phyloP scores from a whole-genome alignment of 1,140 invertebrate species.

The Pseudomyrmex dendroicus region DNA sequence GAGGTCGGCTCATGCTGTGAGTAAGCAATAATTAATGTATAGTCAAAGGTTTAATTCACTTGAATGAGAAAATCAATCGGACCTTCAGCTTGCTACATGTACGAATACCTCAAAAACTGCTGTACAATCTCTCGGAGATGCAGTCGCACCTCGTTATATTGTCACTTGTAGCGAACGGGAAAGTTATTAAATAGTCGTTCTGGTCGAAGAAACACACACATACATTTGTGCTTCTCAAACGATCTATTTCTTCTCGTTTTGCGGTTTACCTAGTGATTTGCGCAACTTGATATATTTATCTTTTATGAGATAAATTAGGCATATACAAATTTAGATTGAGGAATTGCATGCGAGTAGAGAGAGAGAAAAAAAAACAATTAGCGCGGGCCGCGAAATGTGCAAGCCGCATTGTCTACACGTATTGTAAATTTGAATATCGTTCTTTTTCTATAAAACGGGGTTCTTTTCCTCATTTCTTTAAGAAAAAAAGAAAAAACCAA shows the following conservation, averaged over 20 bases:
- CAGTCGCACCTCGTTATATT: slow-evolving; percentile 25
- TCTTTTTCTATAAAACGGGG: no score
- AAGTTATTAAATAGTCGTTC: slow-evolving; percentile 4
- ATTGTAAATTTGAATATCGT: slow-evolving; percentile 32
- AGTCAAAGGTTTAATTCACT: slow-evolving; percentile 40
- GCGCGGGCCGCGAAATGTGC: slow-evolving; percentile 38
- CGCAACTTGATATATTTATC: slow-evolving; percentile 41
- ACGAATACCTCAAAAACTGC: slow-evolving; percentile 30
- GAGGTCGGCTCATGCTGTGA: slow-evolving; percentile 62
- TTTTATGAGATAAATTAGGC: slow-evolving; percentile 35
- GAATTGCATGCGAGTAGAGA: slow-evolving; percentile 43
- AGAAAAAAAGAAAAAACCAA: no score
- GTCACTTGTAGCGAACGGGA: slow-evolving; percentile 20
- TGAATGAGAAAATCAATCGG: slow-evolving; percentile 27
- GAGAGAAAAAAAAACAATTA: slow-evolving; percentile 13
- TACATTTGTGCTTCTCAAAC: slow-evolving; percentile 23
- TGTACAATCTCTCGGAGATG: slow-evolving; percentile 44
- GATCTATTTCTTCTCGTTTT: slow-evolving; percentile 45
- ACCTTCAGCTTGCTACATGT: slow-evolving; percentile 30
- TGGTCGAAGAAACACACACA: slow-evolving; percentile 34
- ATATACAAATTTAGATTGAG: slow-evolving; percentile 27
- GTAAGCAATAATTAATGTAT: slow-evolving; percentile 50
- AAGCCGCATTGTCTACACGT: slow-evolving; percentile 24
- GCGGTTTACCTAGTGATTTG: slow-evolving; percentile 45
- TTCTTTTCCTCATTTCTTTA: no score